These are phyloP conservation scores for Drosophila mimica DNA, from an alignment of 2,888 invertebrate species.

Conservation along the genomic window DNA sequence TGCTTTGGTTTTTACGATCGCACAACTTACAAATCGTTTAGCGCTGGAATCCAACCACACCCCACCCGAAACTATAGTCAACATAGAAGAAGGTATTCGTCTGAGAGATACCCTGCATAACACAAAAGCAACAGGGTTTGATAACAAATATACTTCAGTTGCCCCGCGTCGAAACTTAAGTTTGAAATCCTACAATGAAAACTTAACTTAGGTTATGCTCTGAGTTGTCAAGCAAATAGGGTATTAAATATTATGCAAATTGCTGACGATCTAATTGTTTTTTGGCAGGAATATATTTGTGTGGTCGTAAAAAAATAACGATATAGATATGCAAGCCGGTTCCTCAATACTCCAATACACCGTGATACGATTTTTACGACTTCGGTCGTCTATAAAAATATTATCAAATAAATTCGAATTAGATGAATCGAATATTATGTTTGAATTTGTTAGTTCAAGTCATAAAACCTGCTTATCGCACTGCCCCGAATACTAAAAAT, in stretches of 20 bases:
- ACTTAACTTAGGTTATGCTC: neutral
- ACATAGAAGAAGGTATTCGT: neutral
- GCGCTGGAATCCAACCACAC: constrained; percentile 40
- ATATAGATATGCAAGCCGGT: constrained; percentile 41
- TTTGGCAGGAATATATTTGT: constrained; percentile 43
- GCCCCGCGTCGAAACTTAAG: neutral
- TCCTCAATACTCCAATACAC: constrained; percentile 41
- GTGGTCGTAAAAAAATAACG: constrained; percentile 63
- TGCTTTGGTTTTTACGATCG: constrained; percentile 69
- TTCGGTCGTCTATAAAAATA: constrained; percentile 57
- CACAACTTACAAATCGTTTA: constrained; percentile 74
- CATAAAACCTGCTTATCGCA: constrained; percentile 66
- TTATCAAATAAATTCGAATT: constrained; percentile 70
- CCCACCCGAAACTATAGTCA: constrained; percentile 19
- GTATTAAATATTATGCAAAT: constrained; percentile 65
- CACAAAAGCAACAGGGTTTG: neutral
- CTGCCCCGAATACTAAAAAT: constrained; percentile 30
- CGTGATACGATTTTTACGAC: constrained; percentile 36
- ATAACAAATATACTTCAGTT: neutral
- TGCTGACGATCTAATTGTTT: constrained; percentile 37
- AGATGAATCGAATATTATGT: constrained; percentile 54
- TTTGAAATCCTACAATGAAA: neutral
- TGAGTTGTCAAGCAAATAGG: neutral
- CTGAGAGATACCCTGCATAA: constrained; percentile 27
- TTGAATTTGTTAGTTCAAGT: constrained; percentile 41